Percentiles rank a stretch among this genome's conserved stretches.
These are phyloP conservation scores for Epistrophe eligans DNA, from an alignment of 2,888 invertebrate species.

Conservation along the genomic window DNA sequence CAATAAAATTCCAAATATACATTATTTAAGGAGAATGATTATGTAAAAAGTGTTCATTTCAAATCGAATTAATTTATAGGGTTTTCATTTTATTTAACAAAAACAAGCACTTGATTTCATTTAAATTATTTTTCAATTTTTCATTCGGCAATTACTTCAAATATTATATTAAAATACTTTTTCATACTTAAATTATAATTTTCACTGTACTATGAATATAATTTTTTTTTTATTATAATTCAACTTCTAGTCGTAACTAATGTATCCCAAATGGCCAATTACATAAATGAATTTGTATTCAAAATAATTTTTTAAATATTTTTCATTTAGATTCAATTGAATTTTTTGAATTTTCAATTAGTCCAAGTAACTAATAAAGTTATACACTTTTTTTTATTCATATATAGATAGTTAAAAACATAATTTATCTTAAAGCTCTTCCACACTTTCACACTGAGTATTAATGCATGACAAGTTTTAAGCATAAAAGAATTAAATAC, in stretches of 20 bases:
- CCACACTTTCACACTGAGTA: too few species aligned
- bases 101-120: background rate
- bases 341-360: background rate
- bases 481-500: too few species aligned
- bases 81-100: conserved; percentile 3
- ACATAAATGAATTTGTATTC: background rate
- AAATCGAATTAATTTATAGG: conserved; percentile 5
- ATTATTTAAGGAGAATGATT: conserved; percentile 49
- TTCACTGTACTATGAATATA: background rate
- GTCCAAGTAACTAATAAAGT: background rate
- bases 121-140: background rate
- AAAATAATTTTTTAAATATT: background rate
- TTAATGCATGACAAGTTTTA: too few species aligned
- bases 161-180: background rate
- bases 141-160: background rate
- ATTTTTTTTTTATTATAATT: background rate
- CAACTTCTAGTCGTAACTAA: background rate
- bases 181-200: background rate
- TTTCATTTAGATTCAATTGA: background rate
- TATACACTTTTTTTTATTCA: background rate
- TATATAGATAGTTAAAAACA: too few species aligned
- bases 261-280: background rate
- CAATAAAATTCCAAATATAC: conserved; percentile 70
- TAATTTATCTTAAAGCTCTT: too few species aligned
- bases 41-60: conserved; percentile 46